These are phyloP conservation scores for Drosophila pseudoananassae DNA, from an alignment of 1,140 invertebrate species.

Conservation along the genomic window DNA sequence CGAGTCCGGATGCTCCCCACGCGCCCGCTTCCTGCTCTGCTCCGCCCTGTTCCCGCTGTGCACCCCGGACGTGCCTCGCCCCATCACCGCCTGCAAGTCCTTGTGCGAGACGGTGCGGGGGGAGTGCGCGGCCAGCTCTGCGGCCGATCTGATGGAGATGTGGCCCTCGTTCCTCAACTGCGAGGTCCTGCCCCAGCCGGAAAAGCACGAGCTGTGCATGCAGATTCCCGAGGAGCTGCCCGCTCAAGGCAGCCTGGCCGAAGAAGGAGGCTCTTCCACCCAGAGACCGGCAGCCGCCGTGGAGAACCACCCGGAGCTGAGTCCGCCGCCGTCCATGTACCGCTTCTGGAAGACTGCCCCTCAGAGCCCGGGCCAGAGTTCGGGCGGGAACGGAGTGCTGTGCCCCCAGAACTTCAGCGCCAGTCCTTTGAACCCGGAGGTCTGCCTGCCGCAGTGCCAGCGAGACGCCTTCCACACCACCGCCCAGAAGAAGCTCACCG, in stretches of 20 bases:
- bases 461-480: slow-evolving; percentile 89
- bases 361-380: neutral
- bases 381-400: slow-evolving; percentile 11
- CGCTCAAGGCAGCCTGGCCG: neutral
- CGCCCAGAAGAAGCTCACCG: slow-evolving; percentile 90
- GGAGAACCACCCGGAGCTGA: slow-evolving; percentile 37
- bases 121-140: slow-evolving; percentile 88
- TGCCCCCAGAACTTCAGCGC: slow-evolving; percentile 80
- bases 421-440: slow-evolving; percentile 71
- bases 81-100: slow-evolving; percentile 94
- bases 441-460: slow-evolving; percentile 88
- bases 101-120: slow-evolving; percentile 92
- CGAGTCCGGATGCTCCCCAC: slow-evolving; percentile 92
- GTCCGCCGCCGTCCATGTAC: slow-evolving; percentile 25
- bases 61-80: slow-evolving; percentile 92
- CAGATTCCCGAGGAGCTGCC: slow-evolving; percentile 82
- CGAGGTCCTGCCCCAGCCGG: slow-evolving; percentile 85
- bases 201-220: slow-evolving; percentile 86
- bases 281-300: neutral
- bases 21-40: slow-evolving; percentile 95
- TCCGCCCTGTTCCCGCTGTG: slow-evolving; percentile 96
- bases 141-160: slow-evolving; percentile 87
- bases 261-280: neutral
- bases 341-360: slow-evolving; percentile 63
- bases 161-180: slow-evolving; percentile 93